Evolutionary conservation across 1,140 invertebrate species (phyloP).

Genomic region (Pseudomyrmex dendroicus): DNA sequence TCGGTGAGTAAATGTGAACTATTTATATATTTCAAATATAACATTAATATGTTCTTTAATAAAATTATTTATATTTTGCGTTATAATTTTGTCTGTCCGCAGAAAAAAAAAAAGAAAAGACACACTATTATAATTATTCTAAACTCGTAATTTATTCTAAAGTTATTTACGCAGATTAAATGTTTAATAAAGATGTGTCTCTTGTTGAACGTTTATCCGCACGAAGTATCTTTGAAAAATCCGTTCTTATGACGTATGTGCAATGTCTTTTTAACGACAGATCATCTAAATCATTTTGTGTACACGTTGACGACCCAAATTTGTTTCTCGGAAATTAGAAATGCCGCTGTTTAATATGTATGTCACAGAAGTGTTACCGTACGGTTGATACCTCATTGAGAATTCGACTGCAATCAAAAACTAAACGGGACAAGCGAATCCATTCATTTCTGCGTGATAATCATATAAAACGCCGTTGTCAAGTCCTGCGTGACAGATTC

Average conservation of each 20-base stretch:
- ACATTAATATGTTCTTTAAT: not conserved
- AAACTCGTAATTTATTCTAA: not conserved
- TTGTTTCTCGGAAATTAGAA: slow-evolving; percentile 40
- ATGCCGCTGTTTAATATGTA: slow-evolving; percentile 5
- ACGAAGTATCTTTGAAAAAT: slow-evolving; percentile 5
- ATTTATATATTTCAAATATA: not conserved
- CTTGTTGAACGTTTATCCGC: not conserved
- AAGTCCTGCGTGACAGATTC: too few species aligned
- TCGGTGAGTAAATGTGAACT: slow-evolving; percentile 73
- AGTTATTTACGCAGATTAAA: not conserved
- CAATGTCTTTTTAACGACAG: not conserved
- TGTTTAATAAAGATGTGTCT: not conserved
- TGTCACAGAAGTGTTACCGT: not conserved
- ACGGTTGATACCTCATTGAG: not conserved
- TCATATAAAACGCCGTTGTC: too few species aligned
- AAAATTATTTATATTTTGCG: too few species aligned
- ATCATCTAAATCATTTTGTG: not conserved
- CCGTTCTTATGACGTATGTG: not conserved
- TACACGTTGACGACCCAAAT: slow-evolving; percentile 18
- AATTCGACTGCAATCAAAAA: too few species aligned
- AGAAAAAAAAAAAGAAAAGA: too few species aligned
- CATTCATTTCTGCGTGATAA: too few species aligned
- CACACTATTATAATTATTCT: too few species aligned
- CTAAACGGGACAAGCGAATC: too few species aligned
- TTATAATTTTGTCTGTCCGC: too few species aligned